Evolutionary conservation across 2,888 invertebrate genomes (phyloP).

Genomic region (Gordius sp.): DNA sequence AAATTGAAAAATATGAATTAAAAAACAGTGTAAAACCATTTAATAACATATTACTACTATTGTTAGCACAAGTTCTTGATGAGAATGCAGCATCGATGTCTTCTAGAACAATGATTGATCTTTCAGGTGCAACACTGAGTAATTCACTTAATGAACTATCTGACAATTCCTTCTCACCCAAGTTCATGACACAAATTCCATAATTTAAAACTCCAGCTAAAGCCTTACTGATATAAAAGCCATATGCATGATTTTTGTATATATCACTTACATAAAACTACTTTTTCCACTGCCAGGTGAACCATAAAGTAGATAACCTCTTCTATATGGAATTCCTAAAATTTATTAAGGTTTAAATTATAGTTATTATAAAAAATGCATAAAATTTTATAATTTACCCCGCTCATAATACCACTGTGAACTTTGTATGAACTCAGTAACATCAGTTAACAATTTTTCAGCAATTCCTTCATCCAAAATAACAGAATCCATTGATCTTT

Average conservation of each 20-base stretch:
- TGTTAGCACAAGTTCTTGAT: conserved; percentile 55
- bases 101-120: conserved; percentile 74
- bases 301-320: conserved; percentile 78
- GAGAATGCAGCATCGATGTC: conserved; percentile 82
- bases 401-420: conserved; percentile 73
- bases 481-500: conserved; percentile 59
- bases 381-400: no score
- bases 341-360: no score
- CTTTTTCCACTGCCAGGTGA: conserved; percentile 96
- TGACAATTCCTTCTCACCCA: conserved; percentile 73
- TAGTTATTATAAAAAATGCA: no score
- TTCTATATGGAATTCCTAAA: conserved; percentile 61
- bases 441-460: conserved; percentile 50
- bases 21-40: no score
- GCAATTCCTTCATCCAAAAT: conserved; percentile 52
- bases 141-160: conserved; percentile 84
- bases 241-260: no score
- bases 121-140: conserved; percentile 63
- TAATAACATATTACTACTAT: no score
- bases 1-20: no score
- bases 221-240: no score
- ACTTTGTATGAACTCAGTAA: conserved; percentile 61
- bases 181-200: conserved; percentile 75
- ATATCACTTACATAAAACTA: conserved; percentile 65
- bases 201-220: conserved; percentile 78